Evolutionary conservation across 2,113 vertebrate genomes (phyloP).

Genomic region (Agelaius tricolor): DNA sequence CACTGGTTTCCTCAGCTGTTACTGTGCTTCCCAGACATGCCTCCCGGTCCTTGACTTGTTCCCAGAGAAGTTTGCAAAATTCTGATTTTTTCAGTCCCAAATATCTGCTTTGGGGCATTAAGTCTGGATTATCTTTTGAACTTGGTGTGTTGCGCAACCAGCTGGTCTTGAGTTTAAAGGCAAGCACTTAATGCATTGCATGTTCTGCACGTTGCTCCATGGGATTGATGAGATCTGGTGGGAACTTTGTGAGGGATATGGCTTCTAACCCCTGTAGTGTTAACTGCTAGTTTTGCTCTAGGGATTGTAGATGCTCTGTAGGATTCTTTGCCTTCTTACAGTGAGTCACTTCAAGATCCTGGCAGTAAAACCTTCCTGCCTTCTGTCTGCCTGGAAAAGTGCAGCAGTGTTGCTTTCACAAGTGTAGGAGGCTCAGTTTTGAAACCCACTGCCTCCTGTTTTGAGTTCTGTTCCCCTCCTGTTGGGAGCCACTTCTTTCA

Average conservation of each 20-base stretch:
- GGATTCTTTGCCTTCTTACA: background rate
- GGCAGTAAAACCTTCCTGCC: background rate
- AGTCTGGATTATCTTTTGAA: background rate
- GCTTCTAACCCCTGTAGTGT: background rate
- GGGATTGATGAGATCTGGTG: background rate
- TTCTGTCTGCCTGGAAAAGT: background rate
- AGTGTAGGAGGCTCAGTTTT: background rate
- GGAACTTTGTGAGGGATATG: background rate
- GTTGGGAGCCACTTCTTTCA: accelerated
- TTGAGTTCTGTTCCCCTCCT: background rate
- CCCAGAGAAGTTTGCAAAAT: background rate
- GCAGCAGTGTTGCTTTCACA: background rate
- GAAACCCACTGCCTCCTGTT: background rate
- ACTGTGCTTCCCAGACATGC: background rate
- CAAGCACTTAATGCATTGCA: background rate
- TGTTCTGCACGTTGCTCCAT: background rate
- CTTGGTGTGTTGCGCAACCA: accelerated
- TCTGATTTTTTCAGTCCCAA: background rate
- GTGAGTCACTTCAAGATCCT: background rate
- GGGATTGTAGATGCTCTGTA: background rate
- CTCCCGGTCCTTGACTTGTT: background rate
- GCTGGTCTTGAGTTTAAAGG: background rate
- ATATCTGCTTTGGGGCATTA: background rate
- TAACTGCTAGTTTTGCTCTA: background rate
- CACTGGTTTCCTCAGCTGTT: background rate